Evolutionary conservation across 2,888 invertebrate species (phyloP), one percentile per base, ranked within the genome.

Genomic region (Euplagia quadripunctaria): DNA sequence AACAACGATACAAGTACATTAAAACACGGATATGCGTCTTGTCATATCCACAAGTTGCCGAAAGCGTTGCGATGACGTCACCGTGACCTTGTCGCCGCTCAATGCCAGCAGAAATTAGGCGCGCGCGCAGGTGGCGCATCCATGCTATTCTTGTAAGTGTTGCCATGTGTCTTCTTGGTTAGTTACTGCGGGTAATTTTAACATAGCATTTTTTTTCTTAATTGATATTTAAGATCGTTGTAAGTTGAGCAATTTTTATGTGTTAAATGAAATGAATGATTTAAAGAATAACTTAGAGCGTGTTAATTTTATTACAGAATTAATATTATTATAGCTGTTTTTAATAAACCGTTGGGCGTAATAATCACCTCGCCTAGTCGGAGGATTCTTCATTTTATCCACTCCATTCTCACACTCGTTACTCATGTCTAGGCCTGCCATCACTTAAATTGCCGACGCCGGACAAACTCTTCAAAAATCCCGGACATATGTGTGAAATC

Each of bases 71-170:
- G 71, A 79, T 94, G 94, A 94, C 94, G 94, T 94, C 94, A 94
- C 90, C 84, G 86, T 80, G 91, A 93, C 95, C 95, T 95, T 95
- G 94, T 86, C 88, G 87, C 84, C 82, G 88, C 89, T 90, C 95
- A 94, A 94, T 95, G 95, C 94, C 94, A 92, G 89, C 89, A 88
- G 89, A 90, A 92, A 92, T 93, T 94, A 88, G 93, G 89, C 89
- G 80, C 78, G 78, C 74, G 76, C 82, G 86, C 87, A 88, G 84
- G 87, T 83, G 84, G 75, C 87, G 86, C 87, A 88, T 89, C 89
- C 87, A 88, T 82, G 85, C 81, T 84, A 83, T 87, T 88, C 87
- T 89, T 85, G 87, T 89, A 86, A 86, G 87, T 78, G 86, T 84
- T 84, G 78, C 86, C 85, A 84, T 86, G 84, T 72, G 66, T 65